phyloP scores from a whole-genome alignment of 1,140 invertebrate genomes.

The Mylabris phalerata region DNA sequence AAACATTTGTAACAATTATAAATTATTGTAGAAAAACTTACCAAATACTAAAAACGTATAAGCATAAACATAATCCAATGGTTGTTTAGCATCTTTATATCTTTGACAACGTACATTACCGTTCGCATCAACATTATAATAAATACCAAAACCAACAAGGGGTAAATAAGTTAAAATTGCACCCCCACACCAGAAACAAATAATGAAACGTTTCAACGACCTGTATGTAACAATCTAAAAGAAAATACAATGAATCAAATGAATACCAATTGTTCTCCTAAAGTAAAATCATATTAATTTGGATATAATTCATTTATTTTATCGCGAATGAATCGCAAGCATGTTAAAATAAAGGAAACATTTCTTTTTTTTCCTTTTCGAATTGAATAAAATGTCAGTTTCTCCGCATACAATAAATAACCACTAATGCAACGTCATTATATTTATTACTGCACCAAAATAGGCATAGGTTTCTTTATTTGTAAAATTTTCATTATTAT shows the following conservation, averaged over 20 bases:
- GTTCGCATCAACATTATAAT: conserved; percentile 50
- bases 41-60: conserved; percentile 71
- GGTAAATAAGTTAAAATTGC: conserved; percentile 66
- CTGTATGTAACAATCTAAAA: conserved; percentile 74
- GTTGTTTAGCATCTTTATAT: conserved; percentile 60
- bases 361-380: too few relatives aligned
- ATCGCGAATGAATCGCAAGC: neutral
- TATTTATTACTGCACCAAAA: conserved; percentile 7
- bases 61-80: conserved; percentile 65
- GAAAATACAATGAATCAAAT: conserved; percentile 5
- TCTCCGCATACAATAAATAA: conserved; percentile 2
- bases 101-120: conserved; percentile 48
- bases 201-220: conserved; percentile 62
- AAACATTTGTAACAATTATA: too few relatives aligned
- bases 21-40: conserved; percentile 40
- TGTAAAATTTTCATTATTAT: too few relatives aligned
- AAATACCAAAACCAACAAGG: conserved; percentile 71
- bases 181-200: conserved; percentile 62
- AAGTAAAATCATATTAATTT: neutral
- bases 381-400: conserved; percentile 2
- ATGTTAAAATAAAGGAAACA: neutral
- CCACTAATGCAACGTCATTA: conserved; percentile 1
- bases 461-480: too few relatives aligned
- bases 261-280: neutral
- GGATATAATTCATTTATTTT: neutral